Conservation (phyloP, 2,113 vertebrate genomes). For the Etheostoma cragini region DNA sequence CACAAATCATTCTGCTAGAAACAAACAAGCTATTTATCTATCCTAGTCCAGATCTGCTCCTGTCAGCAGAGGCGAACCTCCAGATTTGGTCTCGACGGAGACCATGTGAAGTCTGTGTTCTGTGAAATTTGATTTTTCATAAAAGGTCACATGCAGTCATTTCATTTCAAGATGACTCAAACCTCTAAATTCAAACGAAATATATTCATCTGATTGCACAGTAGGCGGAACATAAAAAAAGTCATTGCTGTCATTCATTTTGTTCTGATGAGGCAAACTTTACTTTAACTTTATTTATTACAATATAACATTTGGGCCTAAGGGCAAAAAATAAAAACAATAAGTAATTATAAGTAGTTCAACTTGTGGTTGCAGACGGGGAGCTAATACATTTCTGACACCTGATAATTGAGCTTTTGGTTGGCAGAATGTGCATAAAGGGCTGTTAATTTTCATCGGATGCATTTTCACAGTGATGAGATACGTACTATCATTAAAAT, state of each 20-base stretch:
- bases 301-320: slow-evolving; percentile 16
- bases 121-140: slow-evolving; percentile 40
- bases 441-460: too few species aligned
- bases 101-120: slow-evolving; percentile 52
- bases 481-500: too few species aligned
- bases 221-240: slow-evolving; percentile 40
- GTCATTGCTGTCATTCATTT: slow-evolving; percentile 44
- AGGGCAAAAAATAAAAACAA: not conserved
- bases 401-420: not conserved
- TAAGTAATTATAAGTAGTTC: slow-evolving; percentile 21
- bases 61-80: slow-evolving; percentile 51
- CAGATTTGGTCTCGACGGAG: slow-evolving; percentile 51
- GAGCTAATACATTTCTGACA: slow-evolving; percentile 58
- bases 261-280: slow-evolving; percentile 10
- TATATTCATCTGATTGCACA: slow-evolving; percentile 17
- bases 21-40: slow-evolving; percentile 74
- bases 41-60: slow-evolving; percentile 62
- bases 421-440: too few species aligned
- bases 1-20: slow-evolving; percentile 67
- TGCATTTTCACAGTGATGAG: too few species aligned
- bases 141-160: slow-evolving; percentile 38
- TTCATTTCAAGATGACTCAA: slow-evolving; percentile 53
- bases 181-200: slow-evolving; percentile 45
- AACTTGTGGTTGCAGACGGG: slow-evolving; percentile 28
- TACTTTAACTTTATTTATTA: not conserved